Evolutionary conservation across 1,140 invertebrate species (phyloP), one percentile per base, ranked within the genome.

Genomic region (Gerris buenoi): DNA sequence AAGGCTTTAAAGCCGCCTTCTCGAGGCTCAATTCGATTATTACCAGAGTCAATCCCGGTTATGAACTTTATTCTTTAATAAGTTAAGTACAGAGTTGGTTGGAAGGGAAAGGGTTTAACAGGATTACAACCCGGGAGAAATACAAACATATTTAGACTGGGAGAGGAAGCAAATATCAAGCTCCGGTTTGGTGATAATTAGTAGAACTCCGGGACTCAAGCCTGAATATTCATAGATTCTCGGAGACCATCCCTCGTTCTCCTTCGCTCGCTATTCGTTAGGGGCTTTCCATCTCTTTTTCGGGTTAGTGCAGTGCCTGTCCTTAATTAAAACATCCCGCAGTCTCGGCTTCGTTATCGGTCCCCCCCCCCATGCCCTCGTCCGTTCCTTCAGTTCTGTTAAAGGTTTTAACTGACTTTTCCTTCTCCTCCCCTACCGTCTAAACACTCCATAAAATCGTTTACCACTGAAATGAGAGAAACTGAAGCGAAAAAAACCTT

Each of bases 51-150:
- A 60, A 60, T 60, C 23, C 23, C 15, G 23, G 23, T 60, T 25
- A 60, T 60, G 58, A 60, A 60, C 5, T 60, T 46, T 60, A 60
- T 60, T 60, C 58, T 60, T 60, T 60, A 60, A 60, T 60, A 60
- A 60, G 15, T 15, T 60, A 60, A 60, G 58, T 60, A 60, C 33
- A 10, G 58, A 25, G 58, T 60, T 60, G 22, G 15, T 10, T 46
- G 5, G 5, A 3, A 60, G 58, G 58, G 58, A 60, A 25, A 3
- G 15, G 23, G 5, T 60, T 60, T 60, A 60, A 60, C 58, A 5
- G 15, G 58, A 60, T 60, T 60, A 60, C 58, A 22, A 22, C 10
- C 23, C 22, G 5, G 58, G 58, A 25, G 58, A 60, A 60, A 60
- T 60, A 60, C 58, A 60, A 60, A 60, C 58, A 60, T 60, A 60